phyloP scores from a whole-genome alignment of 1,140 invertebrate genomes.

The Asobara japonica region DNA sequence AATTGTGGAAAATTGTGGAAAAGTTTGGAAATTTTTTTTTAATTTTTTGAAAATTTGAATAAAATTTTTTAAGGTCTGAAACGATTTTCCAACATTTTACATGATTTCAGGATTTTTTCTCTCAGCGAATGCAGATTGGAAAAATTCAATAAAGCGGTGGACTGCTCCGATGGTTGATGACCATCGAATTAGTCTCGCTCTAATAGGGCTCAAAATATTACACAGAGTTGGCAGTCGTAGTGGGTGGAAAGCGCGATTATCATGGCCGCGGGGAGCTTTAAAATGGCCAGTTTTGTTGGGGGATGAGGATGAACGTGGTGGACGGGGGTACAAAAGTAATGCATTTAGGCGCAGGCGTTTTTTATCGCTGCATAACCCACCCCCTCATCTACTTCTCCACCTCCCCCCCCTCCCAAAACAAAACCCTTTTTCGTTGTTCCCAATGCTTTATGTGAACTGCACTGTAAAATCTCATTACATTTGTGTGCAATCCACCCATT shows the following conservation, averaged over 20 bases:
- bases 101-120: neutral
- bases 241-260: conserved; percentile 31
- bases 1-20: too few species aligned
- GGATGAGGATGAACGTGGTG: conserved; percentile 2
- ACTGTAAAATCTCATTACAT: conserved; percentile 66
- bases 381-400: conserved; percentile 19
- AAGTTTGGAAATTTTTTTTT: too few species aligned
- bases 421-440: conserved; percentile 55
- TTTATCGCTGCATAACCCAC: conserved; percentile 54
- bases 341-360: conserved; percentile 61
- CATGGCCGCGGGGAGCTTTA: conserved; percentile 9
- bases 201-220: conserved; percentile 32
- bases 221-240: conserved; percentile 21
- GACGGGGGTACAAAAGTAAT: conserved; percentile 53
- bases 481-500: conserved; percentile 59
- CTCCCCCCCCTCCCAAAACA: neutral
- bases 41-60: too few species aligned
- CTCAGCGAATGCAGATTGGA: neutral
- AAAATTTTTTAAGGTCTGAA: too few species aligned
- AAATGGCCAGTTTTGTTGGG: neutral
- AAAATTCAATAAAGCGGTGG: neutral
- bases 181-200: conserved; percentile 10
- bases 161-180: conserved; percentile 31
- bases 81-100: too few species aligned
- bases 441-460: conserved; percentile 65